Evolutionary conservation across 2,113 vertebrate species (phyloP).

Genomic region (Scytalopus superciliaris): DNA sequence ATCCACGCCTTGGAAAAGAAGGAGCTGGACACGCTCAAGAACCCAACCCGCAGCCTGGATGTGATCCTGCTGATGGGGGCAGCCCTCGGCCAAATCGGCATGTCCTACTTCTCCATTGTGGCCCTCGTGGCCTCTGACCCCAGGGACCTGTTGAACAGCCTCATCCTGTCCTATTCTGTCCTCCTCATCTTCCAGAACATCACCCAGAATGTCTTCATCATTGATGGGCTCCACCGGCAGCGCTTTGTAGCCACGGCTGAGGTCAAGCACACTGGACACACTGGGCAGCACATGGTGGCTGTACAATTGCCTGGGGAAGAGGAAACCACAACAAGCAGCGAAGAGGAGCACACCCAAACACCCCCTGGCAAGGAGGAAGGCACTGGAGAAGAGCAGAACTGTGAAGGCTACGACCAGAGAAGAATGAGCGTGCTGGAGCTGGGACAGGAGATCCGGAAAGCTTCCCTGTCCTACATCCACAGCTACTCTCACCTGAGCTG

Average conservation of each 20-base stretch:
- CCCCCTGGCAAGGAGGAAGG: background rate
- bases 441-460: constrained; percentile 57
- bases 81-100: constrained; percentile 80
- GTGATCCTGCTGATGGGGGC: constrained; percentile 81
- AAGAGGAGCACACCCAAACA: background rate
- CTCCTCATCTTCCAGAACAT: constrained; percentile 85
- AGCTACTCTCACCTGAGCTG: constrained; percentile 68
- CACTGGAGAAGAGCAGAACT: background rate
- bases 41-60: constrained; percentile 87
- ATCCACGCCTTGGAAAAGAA: constrained; percentile 78
- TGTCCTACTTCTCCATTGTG: constrained; percentile 90
- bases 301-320: background rate
- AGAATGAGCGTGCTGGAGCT: constrained; percentile 55
- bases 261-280: fast-evolving
- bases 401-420: background rate
- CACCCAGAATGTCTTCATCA: constrained; percentile 90
- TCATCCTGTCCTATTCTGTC: constrained; percentile 84
- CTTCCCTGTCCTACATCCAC: constrained; percentile 65
- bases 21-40: constrained; percentile 75
- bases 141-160: constrained; percentile 63
- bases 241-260: background rate
- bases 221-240: constrained; percentile 84
- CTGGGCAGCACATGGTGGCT: background rate
- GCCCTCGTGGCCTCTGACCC: constrained; percentile 77
- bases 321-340: background rate